phyloP scores from a whole-genome alignment of 2,888 invertebrate species.

The Callyntrura sp. region DNA sequence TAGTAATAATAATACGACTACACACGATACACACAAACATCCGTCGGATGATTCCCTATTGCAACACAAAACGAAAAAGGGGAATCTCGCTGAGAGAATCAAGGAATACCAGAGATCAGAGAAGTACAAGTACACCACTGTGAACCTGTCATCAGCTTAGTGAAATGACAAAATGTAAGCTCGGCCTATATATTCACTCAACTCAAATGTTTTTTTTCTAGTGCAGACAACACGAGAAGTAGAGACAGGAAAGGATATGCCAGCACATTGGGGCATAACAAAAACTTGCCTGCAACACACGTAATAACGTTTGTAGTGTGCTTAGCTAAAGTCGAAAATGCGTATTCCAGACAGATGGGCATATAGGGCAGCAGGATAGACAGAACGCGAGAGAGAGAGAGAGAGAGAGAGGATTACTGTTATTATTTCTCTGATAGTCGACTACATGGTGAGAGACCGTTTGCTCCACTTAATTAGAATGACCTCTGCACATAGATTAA shows the following conservation, averaged over 20 bases:
- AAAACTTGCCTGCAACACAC: background rate
- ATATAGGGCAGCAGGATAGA: constrained; percentile 31
- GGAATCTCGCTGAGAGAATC: background rate
- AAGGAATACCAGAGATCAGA: constrained; percentile 25
- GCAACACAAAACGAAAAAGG: constrained; percentile 27
- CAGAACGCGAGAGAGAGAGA: too few species aligned
- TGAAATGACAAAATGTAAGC: constrained; percentile 65
- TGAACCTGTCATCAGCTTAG: constrained; percentile 70
- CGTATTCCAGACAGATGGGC: constrained; percentile 4
- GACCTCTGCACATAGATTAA: constrained; percentile 79
- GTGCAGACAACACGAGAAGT: background rate
- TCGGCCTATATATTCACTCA: constrained; percentile 61
- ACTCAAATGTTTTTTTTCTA: constrained; percentile 37
- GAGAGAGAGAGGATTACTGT: constrained; percentile 58
- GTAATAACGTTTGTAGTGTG: background rate
- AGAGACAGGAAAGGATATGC: background rate
- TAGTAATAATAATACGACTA: background rate
- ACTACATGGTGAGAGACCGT: constrained; percentile 65
- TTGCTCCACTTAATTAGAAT: constrained; percentile 82
- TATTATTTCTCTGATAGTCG: constrained; percentile 58
- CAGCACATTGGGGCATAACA: background rate
- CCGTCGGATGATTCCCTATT: background rate
- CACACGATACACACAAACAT: constrained; percentile 23
- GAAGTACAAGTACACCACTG: constrained; percentile 51
- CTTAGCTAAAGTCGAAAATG: background rate